A percentile compares a stretch with the other conserved stretches of the same genome.
These are phyloP conservation scores for Scaptomyza tumidula DNA, from an alignment of 2,888 invertebrate genomes.

Conservation along the genomic window DNA sequence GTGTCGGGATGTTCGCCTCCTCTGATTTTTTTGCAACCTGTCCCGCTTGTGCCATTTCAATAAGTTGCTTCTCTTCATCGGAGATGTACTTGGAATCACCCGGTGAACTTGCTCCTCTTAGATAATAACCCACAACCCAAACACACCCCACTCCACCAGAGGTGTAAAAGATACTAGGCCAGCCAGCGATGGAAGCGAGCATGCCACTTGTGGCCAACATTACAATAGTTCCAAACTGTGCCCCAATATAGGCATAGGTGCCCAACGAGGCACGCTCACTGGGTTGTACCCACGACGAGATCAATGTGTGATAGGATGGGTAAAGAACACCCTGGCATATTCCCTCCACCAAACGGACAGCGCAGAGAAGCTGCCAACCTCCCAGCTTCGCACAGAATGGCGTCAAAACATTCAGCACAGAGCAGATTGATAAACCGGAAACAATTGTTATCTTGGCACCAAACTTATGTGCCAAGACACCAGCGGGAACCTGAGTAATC, in stretches of 20 bases:
- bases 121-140: slow-evolving; percentile 86
- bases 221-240: slow-evolving; percentile 88
- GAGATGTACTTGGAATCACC: slow-evolving; percentile 87
- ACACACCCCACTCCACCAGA: slow-evolving; percentile 86
- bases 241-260: slow-evolving; percentile 87
- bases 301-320: slow-evolving; percentile 89
- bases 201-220: slow-evolving; percentile 90
- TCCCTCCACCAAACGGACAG: slow-evolving; percentile 88
- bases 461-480: slow-evolving; percentile 88
- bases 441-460: slow-evolving; percentile 88
- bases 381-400: slow-evolving; percentile 88
- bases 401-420: slow-evolving; percentile 87
- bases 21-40: slow-evolving; percentile 39
- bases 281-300: slow-evolving; percentile 90
- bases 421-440: slow-evolving; percentile 86
- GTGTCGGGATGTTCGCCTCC: slow-evolving; percentile 81
- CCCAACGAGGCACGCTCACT: slow-evolving; percentile 87
- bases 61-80: slow-evolving; percentile 87
- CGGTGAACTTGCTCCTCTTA: slow-evolving; percentile 88
- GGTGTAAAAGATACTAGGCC: slow-evolving; percentile 89
- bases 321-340: slow-evolving; percentile 90
- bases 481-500: slow-evolving; percentile 87
- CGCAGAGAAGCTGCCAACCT: slow-evolving; percentile 88
- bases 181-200: slow-evolving; percentile 87
- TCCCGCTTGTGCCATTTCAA: slow-evolving; percentile 86